Evolutionary conservation across 2,113 vertebrate genomes (phyloP), one percentile per base, ranked within the genome.

Genomic region (Sander vitreus): DNA sequence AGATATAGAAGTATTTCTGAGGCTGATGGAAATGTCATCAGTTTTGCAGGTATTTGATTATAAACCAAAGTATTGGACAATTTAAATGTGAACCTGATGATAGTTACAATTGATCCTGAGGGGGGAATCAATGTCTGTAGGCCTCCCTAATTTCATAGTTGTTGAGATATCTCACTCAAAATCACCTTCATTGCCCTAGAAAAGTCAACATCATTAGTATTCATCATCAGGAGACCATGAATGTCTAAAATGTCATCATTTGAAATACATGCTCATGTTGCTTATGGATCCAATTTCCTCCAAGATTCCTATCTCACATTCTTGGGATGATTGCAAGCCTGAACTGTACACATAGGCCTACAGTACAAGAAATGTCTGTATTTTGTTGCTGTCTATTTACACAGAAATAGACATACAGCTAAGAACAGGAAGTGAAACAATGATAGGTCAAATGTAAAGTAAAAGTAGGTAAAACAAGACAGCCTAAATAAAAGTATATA

Each of bases 231-330:
- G 50, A n/a, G 16, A 68, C 25, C 33, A 30, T 30, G 14, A 25
- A 47, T 47, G 15, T 27, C 10, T 51, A 8, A 21, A 15, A 6
- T 53, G n/a, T 53, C 23, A 21, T n/a, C 6, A 65, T 76, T 33
- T 76, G 39, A 65, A 19, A 62, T 16, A 13, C 14, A 18, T 5
- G 21, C 21, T 74, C 1, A 7, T 45, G 62, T 30, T 30, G 5
- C 8, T 30, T 21, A 14, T 6, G 1, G 19, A 63, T 27, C 51
- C 21, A 76, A 83, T 88, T 81, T 89, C 81, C 81, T 80, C 45
- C 7, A 5, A 86, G 73, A 84, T 81, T 84, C 47, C 25, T 30
- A 47, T 78, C 48, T 64, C 18, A 75, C 18, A 74, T 83, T 73
- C 63, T 73, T 76, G 7, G 53, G 0, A 30, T 10, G 39, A 43